Conservation (phyloP, 2,797 vertebrate genomes). For the Acropternis orthonyx region DNA sequence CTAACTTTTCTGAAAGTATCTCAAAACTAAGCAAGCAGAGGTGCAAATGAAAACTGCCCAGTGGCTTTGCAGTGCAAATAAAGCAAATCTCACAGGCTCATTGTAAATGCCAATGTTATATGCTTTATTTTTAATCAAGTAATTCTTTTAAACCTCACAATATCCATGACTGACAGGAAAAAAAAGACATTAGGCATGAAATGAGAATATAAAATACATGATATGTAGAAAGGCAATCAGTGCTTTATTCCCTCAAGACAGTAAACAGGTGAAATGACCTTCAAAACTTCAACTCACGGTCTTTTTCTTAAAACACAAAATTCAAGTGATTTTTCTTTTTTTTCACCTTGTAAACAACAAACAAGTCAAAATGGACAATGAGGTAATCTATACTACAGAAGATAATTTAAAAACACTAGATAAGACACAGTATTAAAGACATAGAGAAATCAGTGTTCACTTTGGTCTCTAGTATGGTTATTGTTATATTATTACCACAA, state of each 20-base stretch:
- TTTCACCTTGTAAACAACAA: constrained; percentile 82
- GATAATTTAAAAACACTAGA: constrained; percentile 80
- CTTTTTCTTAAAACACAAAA: constrained; percentile 69
- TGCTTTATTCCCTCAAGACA: constrained; percentile 74
- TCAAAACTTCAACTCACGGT: constrained; percentile 50
- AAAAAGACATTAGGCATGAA: constrained; percentile 78
- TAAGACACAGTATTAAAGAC: constrained; percentile 79
- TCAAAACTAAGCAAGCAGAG: not conserved
- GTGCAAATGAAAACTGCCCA: not conserved
- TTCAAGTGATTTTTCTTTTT: constrained; percentile 75
- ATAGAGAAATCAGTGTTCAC: constrained; percentile 77
- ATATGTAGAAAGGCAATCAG: constrained; percentile 82
- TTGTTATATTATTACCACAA: constrained; percentile 72
- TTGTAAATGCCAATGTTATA: constrained; percentile 80
- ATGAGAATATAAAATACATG: constrained; percentile 78
- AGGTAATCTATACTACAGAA: constrained; percentile 78
- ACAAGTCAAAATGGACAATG: constrained; percentile 76
- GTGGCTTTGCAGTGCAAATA: not conserved
- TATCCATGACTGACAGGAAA: constrained; percentile 80
- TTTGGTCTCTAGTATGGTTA: constrained; percentile 81
- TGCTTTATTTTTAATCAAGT: constrained; percentile 85
- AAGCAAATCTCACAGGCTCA: constrained; percentile 8
- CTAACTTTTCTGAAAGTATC: not conserved
- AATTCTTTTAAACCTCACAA: constrained; percentile 80
- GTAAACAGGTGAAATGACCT: constrained; percentile 67